phyloP scores from a whole-genome alignment of 2,113 vertebrate genomes.

The Paramormyrops kingsleyae region DNA sequence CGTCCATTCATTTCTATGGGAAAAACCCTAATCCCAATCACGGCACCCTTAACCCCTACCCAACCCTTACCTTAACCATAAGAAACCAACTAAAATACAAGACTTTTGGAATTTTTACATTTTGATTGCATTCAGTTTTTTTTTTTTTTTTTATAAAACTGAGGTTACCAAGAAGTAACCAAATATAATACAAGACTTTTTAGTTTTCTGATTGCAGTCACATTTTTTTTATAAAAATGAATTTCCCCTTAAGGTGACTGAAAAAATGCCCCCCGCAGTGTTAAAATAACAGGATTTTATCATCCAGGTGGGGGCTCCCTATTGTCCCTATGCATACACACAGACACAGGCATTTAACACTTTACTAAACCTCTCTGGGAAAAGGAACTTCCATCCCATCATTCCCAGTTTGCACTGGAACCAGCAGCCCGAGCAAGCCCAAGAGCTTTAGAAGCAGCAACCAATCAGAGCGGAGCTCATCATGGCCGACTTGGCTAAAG shows the following conservation, averaged over 20 bases:
- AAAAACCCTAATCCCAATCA: not conserved
- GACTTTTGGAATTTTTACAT: too few relatives aligned
- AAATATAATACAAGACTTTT: too few relatives aligned
- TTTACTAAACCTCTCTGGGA: not conserved
- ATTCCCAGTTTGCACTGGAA: not conserved
- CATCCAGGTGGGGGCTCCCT: not conserved
- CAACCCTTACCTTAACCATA: not conserved
- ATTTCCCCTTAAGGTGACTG: too few relatives aligned
- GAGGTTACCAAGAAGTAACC: not conserved
- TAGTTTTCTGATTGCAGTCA: too few relatives aligned
- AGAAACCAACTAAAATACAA: too few relatives aligned
- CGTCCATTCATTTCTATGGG: not conserved
- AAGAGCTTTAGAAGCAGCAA: not conserved
- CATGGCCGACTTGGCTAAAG: not conserved
- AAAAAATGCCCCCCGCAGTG: not conserved
- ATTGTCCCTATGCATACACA: not conserved
- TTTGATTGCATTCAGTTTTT: too few relatives aligned
- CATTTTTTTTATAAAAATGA: too few relatives aligned
- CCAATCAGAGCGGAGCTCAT: not conserved
- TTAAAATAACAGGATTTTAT: not conserved
- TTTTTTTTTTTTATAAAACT: too few relatives aligned
- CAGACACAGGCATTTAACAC: not conserved
- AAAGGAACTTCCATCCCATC: not conserved
- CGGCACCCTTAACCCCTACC: too few relatives aligned
- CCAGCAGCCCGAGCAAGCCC: not conserved